These are phyloP conservation scores for Monopis laevigella DNA, from an alignment of 2,888 invertebrate genomes.

Conservation along the genomic window DNA sequence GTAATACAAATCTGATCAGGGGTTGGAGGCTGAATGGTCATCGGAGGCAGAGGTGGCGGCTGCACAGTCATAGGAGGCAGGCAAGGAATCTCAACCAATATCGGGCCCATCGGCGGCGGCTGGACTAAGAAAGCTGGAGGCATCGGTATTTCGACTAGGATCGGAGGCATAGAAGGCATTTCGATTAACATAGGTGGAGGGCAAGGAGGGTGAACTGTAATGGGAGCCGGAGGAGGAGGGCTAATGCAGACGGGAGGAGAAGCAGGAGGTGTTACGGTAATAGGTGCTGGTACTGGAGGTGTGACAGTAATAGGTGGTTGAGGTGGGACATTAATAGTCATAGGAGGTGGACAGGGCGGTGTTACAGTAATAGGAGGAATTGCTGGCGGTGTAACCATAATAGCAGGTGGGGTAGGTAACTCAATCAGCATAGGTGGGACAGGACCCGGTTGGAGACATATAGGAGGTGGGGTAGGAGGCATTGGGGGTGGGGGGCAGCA, in stretches of 20 bases:
- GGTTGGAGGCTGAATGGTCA: slow-evolving; percentile 46
- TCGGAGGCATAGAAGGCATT: slow-evolving; percentile 25
- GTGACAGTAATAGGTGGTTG: slow-evolving; percentile 37
- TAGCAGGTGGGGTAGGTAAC: slow-evolving; percentile 30
- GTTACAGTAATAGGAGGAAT: slow-evolving; percentile 39
- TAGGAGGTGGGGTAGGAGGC: slow-evolving; percentile 35
- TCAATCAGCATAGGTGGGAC: slow-evolving; percentile 32
- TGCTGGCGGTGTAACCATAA: slow-evolving; percentile 36
- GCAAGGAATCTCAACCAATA: slow-evolving; percentile 48
- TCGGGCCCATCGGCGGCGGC: slow-evolving; percentile 42
- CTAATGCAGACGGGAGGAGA: slow-evolving; percentile 35
- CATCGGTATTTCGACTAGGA: slow-evolving; percentile 24
- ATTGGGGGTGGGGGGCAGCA: slow-evolving; percentile 43
- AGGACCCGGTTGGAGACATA: slow-evolving; percentile 36
- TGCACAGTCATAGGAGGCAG: slow-evolving; percentile 47
- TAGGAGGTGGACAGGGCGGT: slow-evolving; percentile 40
- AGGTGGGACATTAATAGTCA: slow-evolving; percentile 37
- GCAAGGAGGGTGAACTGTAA: slow-evolving; percentile 41
- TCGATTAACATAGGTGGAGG: slow-evolving; percentile 27
- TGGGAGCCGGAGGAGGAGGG: slow-evolving; percentile 39
- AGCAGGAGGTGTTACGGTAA: slow-evolving; percentile 26
- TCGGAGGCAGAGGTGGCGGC: slow-evolving; percentile 41
- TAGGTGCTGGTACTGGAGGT: slow-evolving; percentile 28
- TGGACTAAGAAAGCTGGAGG: slow-evolving; percentile 36
- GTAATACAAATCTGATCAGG: slow-evolving; percentile 41